A percentile compares a stretch with the other conserved stretches of the same genome.
Evolutionary conservation across 2,113 vertebrate species (phyloP).

Genomic region (Oncorhynchus gorbuscha): DNA sequence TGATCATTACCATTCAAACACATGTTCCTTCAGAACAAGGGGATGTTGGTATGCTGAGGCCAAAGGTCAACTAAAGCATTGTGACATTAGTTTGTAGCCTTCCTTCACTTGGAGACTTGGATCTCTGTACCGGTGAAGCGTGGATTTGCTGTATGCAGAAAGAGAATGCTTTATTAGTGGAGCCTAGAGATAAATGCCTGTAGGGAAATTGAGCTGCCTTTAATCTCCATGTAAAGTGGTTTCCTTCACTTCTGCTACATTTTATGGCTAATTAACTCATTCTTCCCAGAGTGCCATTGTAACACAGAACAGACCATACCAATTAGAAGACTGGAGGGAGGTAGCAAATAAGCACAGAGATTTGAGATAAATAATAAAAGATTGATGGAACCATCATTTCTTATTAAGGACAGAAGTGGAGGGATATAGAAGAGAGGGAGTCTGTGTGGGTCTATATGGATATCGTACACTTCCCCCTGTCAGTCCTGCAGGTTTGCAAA

Average conservation of each 20-base stretch:
- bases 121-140: constrained; percentile 24
- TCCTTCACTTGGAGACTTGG: constrained; percentile 19
- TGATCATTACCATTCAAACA: background rate
- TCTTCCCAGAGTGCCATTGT: constrained; percentile 30
- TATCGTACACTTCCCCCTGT: constrained; percentile 46
- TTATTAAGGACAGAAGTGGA: constrained; percentile 7
- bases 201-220: constrained; percentile 41
- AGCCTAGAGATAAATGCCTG: constrained; percentile 44
- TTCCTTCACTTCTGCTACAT: constrained; percentile 45
- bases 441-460: constrained; percentile 38
- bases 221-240: constrained; percentile 47
- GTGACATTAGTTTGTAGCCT: background rate
- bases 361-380: constrained; percentile 22
- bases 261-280: constrained; percentile 53
- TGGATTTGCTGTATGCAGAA: constrained; percentile 49
- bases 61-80: constrained; percentile 33
- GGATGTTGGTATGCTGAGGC: background rate
- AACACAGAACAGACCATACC: constrained; percentile 30
- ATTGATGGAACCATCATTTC: constrained; percentile 20
- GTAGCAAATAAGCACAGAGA: constrained; percentile 29
- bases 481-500: constrained; percentile 37
- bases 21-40: background rate
- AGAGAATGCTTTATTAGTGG: constrained; percentile 51
- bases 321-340: constrained; percentile 19
- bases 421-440: constrained; percentile 4